phyloP scores from a whole-genome alignment of 2,797 vertebrate genomes.

The Avahi laniger region DNA sequence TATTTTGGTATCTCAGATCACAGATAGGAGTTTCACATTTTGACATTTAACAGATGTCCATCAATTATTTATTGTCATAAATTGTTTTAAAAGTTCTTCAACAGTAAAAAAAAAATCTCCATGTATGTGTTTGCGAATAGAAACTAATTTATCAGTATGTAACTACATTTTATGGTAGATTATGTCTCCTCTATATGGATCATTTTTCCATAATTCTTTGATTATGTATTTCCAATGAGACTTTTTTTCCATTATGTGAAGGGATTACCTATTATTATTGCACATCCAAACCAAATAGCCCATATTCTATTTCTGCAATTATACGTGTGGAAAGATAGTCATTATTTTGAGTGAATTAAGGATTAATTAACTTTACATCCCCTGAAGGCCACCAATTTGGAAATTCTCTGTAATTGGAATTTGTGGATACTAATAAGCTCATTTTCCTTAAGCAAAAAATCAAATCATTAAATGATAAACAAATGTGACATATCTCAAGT shows the following conservation, averaged over 20 bases:
- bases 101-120: background rate
- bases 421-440: background rate
- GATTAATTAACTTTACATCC: slow-evolving; percentile 27
- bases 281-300: background rate
- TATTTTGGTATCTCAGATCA: background rate
- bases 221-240: background rate
- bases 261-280: background rate
- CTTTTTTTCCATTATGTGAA: background rate
- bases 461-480: background rate
- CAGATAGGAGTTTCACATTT: background rate
- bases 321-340: background rate
- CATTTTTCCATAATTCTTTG: background rate
- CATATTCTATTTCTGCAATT: background rate
- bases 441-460: background rate
- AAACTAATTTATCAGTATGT: background rate
- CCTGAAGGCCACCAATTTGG: background rate
- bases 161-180: background rate
- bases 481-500: background rate
- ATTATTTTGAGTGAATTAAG: slow-evolving; percentile 30
- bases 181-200: background rate
- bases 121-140: background rate
- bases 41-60: background rate
- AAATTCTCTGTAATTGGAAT: background rate
- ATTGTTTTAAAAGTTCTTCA: background rate
- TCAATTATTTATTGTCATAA: background rate